phyloP scores from a whole-genome alignment of 1,140 invertebrate species.

The Teleogryllus occipitalis region DNA sequence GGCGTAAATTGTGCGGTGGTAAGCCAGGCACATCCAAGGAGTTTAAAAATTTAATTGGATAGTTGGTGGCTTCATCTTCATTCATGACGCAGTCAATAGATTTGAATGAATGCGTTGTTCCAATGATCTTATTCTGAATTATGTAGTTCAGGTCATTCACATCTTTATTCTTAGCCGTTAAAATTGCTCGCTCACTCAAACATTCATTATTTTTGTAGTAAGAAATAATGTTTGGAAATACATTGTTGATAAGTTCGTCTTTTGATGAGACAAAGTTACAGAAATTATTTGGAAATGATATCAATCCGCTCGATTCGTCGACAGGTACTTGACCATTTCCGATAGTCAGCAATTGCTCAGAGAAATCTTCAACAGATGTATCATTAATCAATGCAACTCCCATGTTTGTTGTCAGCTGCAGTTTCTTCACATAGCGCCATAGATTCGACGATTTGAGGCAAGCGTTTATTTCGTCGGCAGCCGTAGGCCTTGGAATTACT shows the following conservation, averaged over 20 bases:
- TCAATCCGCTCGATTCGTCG: slow-evolving; percentile 16
- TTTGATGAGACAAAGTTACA: slow-evolving; percentile 28
- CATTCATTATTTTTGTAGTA: too few relatives aligned
- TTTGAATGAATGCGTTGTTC: too few relatives aligned
- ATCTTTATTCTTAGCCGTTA: too few relatives aligned
- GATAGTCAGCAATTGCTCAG: slow-evolving; percentile 27
- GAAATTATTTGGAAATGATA: slow-evolving; percentile 24
- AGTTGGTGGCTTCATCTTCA: too few relatives aligned
- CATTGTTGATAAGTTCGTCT: slow-evolving; percentile 31
- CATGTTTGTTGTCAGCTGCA: slow-evolving; percentile 26
- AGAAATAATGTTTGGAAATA: too few relatives aligned
- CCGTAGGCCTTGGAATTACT: slow-evolving; percentile 34
- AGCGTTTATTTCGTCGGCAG: slow-evolving; percentile 31
- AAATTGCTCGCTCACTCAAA: too few relatives aligned
- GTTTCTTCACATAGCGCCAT: slow-evolving; percentile 27
- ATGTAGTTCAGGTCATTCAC: too few relatives aligned
- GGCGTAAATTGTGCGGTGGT: too few relatives aligned
- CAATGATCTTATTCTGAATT: too few relatives aligned
- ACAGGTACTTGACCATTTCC: slow-evolving; percentile 24
- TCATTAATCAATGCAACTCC: slow-evolving; percentile 25
- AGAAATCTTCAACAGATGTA: slow-evolving; percentile 24
- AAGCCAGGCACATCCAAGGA: too few relatives aligned
- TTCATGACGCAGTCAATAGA: too few relatives aligned
- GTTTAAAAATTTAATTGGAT: too few relatives aligned
- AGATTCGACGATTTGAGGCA: slow-evolving; percentile 31